Percentiles rank a stretch among this genome's conserved stretches.
These are phyloP conservation scores for Mycogona germanica DNA, from an alignment of 2,888 invertebrate species.

Conservation along the genomic window DNA sequence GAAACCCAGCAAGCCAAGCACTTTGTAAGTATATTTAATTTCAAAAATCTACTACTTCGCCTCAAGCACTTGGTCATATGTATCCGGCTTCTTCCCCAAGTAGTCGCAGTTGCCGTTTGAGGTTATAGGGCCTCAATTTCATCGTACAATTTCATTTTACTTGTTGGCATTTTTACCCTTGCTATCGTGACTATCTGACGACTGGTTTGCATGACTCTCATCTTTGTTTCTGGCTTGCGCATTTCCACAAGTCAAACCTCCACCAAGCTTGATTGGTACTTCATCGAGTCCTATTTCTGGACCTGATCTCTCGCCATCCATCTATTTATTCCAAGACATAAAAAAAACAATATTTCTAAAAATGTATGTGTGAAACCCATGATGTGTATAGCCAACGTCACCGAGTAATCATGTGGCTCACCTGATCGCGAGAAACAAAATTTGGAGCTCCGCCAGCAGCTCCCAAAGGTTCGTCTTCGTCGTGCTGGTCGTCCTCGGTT, in stretches of 20 bases:
- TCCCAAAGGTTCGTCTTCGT: conserved; percentile 12
- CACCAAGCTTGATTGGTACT: conserved; percentile 20
- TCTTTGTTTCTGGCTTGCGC: conserved; percentile 6
- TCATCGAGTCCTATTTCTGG: conserved; percentile 20
- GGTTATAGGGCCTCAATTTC: too few species aligned
- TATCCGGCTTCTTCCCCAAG: too few species aligned
- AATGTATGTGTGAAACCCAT: too few species aligned
- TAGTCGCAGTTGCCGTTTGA: too few species aligned
- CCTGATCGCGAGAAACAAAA: conserved; percentile 2
- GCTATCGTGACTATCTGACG: not conserved
- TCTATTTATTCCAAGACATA: conserved; percentile 1
- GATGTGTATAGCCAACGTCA: too few species aligned
- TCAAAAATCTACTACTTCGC: too few species aligned
- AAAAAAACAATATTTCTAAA: conserved; percentile 9
- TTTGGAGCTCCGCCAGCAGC: conserved; percentile 11
- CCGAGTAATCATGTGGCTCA: not conserved
- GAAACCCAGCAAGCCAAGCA: too few species aligned
- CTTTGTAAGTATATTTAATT: too few species aligned
- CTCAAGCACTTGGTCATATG: too few species aligned
- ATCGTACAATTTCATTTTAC: too few species aligned
- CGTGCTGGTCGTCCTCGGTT: conserved; percentile 20
- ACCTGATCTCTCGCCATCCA: conserved; percentile 2
- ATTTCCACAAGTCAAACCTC: not conserved
- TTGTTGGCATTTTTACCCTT: conserved; percentile 3
- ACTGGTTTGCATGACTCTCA: not conserved